These are phyloP conservation scores for Ispidina lecontei DNA, from an alignment of 2,797 vertebrate species.

Conservation along the genomic window DNA sequence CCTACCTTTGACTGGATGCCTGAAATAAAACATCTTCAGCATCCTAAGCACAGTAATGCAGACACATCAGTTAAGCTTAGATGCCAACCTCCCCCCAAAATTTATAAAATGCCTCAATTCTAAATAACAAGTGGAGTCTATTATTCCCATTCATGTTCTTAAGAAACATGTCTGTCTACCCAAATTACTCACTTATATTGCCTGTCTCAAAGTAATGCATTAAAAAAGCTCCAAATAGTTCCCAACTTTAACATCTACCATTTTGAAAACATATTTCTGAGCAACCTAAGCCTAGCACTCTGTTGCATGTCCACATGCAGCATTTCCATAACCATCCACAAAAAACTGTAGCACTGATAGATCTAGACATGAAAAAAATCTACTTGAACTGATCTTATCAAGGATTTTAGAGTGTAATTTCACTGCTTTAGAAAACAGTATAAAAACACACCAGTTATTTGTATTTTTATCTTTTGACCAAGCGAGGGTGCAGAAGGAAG, in stretches of 20 bases:
- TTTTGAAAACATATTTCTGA: not conserved
- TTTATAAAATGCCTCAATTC: not conserved
- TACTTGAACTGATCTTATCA: not conserved
- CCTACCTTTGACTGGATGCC: not conserved
- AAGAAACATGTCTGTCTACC: not conserved
- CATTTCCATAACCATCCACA: not conserved
- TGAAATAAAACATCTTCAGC: constrained; percentile 24
- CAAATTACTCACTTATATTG: not conserved
- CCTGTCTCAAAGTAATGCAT: not conserved
- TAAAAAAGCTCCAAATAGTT: not conserved
- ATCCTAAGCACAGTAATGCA: not conserved
- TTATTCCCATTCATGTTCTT: not conserved
- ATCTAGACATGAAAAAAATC: not conserved
- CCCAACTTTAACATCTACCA: not conserved
- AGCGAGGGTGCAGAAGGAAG: not conserved
- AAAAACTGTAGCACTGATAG: not conserved
- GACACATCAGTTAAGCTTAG: not conserved
- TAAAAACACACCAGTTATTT: not conserved
- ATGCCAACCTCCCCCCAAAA: not conserved
- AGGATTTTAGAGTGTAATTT: not conserved
- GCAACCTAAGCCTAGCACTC: not conserved
- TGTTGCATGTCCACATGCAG: not conserved
- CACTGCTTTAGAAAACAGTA: not conserved
- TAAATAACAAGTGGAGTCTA: not conserved
- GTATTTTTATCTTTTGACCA: not conserved